Base-by-base conservation (phyloP, 1,140 invertebrate genomes). In the Drosophila fuyamai region DNA sequence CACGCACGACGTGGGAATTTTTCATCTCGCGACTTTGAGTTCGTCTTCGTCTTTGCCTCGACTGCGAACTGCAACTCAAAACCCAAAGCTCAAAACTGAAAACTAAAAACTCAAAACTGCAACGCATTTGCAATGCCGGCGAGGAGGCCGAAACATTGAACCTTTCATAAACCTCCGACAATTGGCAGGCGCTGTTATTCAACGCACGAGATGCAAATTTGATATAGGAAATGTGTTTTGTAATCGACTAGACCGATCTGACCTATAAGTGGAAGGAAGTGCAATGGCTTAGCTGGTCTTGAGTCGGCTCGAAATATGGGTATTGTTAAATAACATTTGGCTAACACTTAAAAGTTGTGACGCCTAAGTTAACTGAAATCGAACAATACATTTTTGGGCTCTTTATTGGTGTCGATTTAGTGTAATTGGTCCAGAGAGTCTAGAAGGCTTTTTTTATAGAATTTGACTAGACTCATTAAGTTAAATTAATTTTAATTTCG, bases 1-100 rank as follows among this genome's bases (percentile, higher is more conserved):
- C 84, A 89, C 84, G 84, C 82, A 88, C 79, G 84, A 89, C 84
- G 85, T 89, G 84, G 84, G 84, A 89, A 89, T 84, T 89, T 51
- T 79, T 84, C 73, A 66, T 73, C 71, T 76, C 27, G 53, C 59
- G 57, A 68, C 41, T 38, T 18, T 32, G 58, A 60, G 59, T 54
- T 51, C 48, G 59, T 43, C 47, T 43, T 43, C 59, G 48, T 47
- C 65, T 47, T 35, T 23, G 27, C 54, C 41, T 43, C 27, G 23
- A 67, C 66, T 38, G 14, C 27, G 41, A 47, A 35, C 51, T 68
- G 38, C 60, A 60, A 35, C 27, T 50, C 63, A 65, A 48, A 65
- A 23, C 35, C 12, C 14, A 65, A 18, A 47, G 18, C 58, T 67
- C 23, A 23, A 48, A 65, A 14, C 35, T 16, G 41, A 54, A 29